These are phyloP conservation scores for Cryptocheilus praepositus DNA, from an alignment of 2,888 invertebrate genomes.

Conservation along the genomic window DNA sequence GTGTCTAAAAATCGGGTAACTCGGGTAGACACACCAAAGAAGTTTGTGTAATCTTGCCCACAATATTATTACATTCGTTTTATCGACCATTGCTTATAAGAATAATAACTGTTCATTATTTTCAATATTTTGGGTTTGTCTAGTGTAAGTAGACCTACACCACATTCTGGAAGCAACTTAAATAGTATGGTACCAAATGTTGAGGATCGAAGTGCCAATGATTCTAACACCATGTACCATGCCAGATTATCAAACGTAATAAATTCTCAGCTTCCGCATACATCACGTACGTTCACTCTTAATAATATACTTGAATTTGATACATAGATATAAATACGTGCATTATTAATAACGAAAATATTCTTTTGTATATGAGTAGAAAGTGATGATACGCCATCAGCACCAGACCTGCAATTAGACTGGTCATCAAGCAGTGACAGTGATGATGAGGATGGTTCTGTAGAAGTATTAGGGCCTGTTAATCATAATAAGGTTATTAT, in stretches of 20 bases:
- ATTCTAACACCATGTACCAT: conserved; percentile 49
- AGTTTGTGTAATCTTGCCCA: too few relatives aligned
- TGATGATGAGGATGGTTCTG: conserved; percentile 78
- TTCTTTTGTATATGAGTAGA: conserved; percentile 43
- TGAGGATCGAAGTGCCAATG: conserved; percentile 49
- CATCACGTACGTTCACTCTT: conserved; percentile 20
- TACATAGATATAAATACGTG: too few relatives aligned
- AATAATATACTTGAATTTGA: background rate
- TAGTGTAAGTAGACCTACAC: conserved; percentile 60
- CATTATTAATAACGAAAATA: background rate
- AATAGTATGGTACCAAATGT: conserved; percentile 48
- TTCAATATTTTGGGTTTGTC: conserved; percentile 26
- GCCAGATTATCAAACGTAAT: conserved; percentile 54
- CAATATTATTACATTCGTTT: too few relatives aligned
- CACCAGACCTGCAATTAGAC: conserved; percentile 86
- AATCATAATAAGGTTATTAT: conserved; percentile 60
- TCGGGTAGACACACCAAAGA: too few relatives aligned
- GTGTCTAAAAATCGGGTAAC: too few relatives aligned
- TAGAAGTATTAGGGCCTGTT: conserved; percentile 75
- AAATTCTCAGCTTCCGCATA: conserved; percentile 51
- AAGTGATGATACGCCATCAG: conserved; percentile 77
- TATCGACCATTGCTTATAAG: too few relatives aligned
- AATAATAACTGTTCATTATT: background rate
- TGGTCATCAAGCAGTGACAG: conserved; percentile 82
- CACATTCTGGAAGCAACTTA: conserved; percentile 45